Evolutionary conservation across 2,888 invertebrate species (phyloP).

Genomic region (Apomyelois bistriatella): DNA sequence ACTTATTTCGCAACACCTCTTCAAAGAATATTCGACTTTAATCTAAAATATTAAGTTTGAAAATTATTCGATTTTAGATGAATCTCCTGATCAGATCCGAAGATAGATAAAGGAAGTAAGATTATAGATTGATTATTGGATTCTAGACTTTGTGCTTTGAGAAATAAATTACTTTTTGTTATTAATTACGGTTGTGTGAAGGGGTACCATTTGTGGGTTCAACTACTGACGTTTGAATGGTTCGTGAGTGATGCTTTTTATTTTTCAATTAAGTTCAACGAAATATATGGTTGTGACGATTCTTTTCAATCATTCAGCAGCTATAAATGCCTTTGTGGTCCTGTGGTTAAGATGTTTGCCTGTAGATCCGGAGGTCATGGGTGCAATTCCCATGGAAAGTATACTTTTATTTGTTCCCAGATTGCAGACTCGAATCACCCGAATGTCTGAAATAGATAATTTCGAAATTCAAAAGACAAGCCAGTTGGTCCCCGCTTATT

Average conservation of each 20-base stretch:
- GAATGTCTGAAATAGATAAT: too few relatives aligned
- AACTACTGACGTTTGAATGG: slow-evolving; percentile 56
- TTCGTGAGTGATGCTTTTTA: slow-evolving; percentile 64
- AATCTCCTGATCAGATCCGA: slow-evolving; percentile 27
- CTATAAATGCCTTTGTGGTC: too few relatives aligned
- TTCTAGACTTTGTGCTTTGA: slow-evolving; percentile 24
- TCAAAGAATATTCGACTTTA: slow-evolving; percentile 27
- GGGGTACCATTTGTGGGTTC: slow-evolving; percentile 56
- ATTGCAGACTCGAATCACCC: too few relatives aligned
- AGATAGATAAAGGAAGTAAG: slow-evolving; percentile 34
- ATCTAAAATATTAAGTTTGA: slow-evolving; percentile 24
- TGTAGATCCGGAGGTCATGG: too few relatives aligned
- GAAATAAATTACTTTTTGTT: slow-evolving; percentile 25
- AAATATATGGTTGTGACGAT: slow-evolving; percentile 38
- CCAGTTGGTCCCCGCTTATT: too few relatives aligned
- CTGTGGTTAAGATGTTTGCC: too few relatives aligned
- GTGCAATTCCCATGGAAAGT: too few relatives aligned
- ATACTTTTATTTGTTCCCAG: too few relatives aligned
- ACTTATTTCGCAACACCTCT: slow-evolving; percentile 23
- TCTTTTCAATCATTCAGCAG: too few relatives aligned
- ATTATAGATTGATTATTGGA: slow-evolving; percentile 20
- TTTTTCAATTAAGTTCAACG: slow-evolving; percentile 67
- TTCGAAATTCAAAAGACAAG: too few relatives aligned
- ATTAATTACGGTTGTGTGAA: slow-evolving; percentile 16
- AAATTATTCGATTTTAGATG: slow-evolving; percentile 19